These are phyloP conservation scores for Dusona sp. DNA, from an alignment of 2,888 invertebrate species.

Conservation along the genomic window DNA sequence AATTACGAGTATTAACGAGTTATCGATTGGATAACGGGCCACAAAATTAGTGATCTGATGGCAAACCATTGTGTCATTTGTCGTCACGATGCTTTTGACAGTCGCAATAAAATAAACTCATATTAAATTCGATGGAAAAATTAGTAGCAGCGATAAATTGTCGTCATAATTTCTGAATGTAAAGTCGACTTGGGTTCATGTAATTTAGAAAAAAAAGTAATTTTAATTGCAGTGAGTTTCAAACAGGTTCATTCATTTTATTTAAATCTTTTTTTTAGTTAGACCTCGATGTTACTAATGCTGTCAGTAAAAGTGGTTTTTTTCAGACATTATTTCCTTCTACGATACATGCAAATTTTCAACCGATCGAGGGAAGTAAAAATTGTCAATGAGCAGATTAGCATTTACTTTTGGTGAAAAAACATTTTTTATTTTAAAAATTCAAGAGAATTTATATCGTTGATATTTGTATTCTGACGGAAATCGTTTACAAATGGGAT, in stretches of 20 bases:
- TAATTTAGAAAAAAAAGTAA: not conserved
- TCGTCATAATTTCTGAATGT: not conserved
- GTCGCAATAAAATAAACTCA: not conserved
- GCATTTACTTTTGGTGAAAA: constrained; percentile 25
- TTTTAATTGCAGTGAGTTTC: not conserved
- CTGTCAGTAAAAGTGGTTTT: not conserved
- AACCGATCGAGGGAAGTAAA: not conserved
- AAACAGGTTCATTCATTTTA: not conserved
- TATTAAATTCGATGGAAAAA: not conserved
- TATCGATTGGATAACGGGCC: not conserved
- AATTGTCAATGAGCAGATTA: constrained; percentile 1
- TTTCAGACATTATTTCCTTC: not conserved
- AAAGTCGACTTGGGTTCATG: not conserved
- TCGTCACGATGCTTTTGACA: not conserved
- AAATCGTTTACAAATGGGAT: constrained; percentile 13
- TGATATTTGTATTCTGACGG: constrained; percentile 9
- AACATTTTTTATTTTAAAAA: not conserved
- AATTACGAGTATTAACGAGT: not conserved
- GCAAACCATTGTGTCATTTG: not conserved
- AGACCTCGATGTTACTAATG: not conserved
- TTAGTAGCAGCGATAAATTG: not conserved
- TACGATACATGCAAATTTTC: not conserved
- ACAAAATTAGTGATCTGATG: not conserved
- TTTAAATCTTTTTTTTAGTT: not conserved
- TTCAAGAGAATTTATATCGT: not conserved